These are phyloP conservation scores for Stegophylla sp. DNA, from an alignment of 2,888 invertebrate species.

Conservation along the genomic window DNA sequence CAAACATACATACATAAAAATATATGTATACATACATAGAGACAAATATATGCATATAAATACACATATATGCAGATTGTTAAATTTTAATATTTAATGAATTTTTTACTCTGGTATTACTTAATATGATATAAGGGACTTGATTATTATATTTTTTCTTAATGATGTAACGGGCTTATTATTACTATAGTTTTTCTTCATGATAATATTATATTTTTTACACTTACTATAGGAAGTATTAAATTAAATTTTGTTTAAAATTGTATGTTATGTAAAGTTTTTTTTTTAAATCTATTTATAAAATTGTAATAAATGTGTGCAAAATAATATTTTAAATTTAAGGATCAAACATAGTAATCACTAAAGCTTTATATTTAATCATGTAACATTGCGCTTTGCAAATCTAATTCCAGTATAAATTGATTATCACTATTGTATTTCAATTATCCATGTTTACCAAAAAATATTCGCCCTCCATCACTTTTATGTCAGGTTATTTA, in stretches of 20 bases:
- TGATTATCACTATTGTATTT: not conserved
- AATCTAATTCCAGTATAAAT: not conserved
- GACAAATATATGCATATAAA: too few relatives aligned
- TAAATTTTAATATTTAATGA: not conserved
- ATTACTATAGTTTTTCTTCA: slow-evolving; percentile 25
- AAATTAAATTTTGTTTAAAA: not conserved
- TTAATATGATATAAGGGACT: not conserved
- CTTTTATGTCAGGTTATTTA: not conserved
- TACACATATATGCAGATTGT: too few relatives aligned
- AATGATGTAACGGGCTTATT: not conserved
- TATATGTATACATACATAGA: too few relatives aligned
- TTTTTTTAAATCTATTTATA: not conserved
- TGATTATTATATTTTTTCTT: slow-evolving; percentile 23
- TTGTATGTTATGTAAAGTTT: slow-evolving; percentile 2
- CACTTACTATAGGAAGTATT: not conserved
- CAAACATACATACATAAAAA: too few relatives aligned
- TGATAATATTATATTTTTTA: slow-evolving; percentile 36
- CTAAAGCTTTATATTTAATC: not conserved
- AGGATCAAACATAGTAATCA: too few relatives aligned
- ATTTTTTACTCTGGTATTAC: slow-evolving; percentile 23
- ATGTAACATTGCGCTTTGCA: not conserved
- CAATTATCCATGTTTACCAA: not conserved
- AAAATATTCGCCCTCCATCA: not conserved
- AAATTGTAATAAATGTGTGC: not conserved
- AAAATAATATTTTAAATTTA: not conserved